phyloP scores from a whole-genome alignment of 2,797 vertebrate genomes.

The Myotis daubentonii region DNA sequence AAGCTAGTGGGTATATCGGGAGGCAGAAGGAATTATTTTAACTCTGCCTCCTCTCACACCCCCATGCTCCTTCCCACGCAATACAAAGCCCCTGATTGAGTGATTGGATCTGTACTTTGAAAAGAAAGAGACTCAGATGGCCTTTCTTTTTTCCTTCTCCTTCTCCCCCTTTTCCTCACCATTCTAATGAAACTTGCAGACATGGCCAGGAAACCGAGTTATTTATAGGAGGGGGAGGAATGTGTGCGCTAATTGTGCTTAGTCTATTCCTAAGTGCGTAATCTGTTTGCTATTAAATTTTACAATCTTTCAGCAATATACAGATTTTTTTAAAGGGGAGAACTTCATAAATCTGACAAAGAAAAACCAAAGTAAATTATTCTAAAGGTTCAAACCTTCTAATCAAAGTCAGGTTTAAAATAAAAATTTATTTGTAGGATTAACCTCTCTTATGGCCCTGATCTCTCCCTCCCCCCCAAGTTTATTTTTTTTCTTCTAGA shows the following conservation, averaged over 20 bases:
- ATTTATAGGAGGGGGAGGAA: conserved; percentile 96
- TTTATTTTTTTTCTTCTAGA: conserved; percentile 26
- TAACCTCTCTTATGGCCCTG: background rate
- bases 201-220: conserved; percentile 92
- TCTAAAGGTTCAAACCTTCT: conserved; percentile 51
- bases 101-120: conserved; percentile 78
- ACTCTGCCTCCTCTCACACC: conserved; percentile 24
- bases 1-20: conserved; percentile 55
- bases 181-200: conserved; percentile 95
- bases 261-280: conserved; percentile 90
- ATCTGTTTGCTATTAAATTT: conserved; percentile 91
- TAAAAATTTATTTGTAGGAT: conserved; percentile 14
- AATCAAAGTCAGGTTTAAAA: conserved; percentile 67
- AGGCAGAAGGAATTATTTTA: conserved; percentile 64
- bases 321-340: conserved; percentile 72
- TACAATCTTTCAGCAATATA: conserved; percentile 85
- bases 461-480: background rate
- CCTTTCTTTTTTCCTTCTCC: conserved; percentile 43
- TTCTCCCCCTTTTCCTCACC: conserved; percentile 82
- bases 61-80: conserved; percentile 28
- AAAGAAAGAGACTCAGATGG: conserved; percentile 67
- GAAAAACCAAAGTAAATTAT: conserved; percentile 67
- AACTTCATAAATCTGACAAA: conserved; percentile 76
- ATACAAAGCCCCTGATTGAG: conserved; percentile 78
- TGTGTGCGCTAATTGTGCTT: conserved; percentile 94